These are phyloP conservation scores for Macaca fascicularis DNA, from an alignment of 2,113 vertebrate species.

Conservation along the genomic window T2T-MFA8v1.1 NC_088395.1:81111501-81112000, in stretches of 20 bases:
- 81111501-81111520: not conserved
- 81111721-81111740: not conserved
- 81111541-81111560: slow-evolving; percentile 18
- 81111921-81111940: not conserved
- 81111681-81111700: not conserved
- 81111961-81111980: not conserved
- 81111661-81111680: not conserved
- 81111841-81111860: not conserved
- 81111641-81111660: not conserved
- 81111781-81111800: not conserved
- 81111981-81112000: not conserved
- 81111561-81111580: not conserved
- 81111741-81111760: not conserved
- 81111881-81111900: not conserved
- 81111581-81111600: not conserved
- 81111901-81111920: not conserved
- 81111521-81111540: not conserved
- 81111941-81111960: not conserved
- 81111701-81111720: not conserved
- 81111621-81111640: not conserved
- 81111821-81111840: not conserved
- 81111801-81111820: not conserved
- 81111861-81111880: not conserved
- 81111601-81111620: not conserved
- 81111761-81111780: slow-evolving; percentile 5